These are phyloP conservation scores for Augochlorella aurata DNA, from an alignment of 2,888 invertebrate species.

Conservation along the genomic window DNA sequence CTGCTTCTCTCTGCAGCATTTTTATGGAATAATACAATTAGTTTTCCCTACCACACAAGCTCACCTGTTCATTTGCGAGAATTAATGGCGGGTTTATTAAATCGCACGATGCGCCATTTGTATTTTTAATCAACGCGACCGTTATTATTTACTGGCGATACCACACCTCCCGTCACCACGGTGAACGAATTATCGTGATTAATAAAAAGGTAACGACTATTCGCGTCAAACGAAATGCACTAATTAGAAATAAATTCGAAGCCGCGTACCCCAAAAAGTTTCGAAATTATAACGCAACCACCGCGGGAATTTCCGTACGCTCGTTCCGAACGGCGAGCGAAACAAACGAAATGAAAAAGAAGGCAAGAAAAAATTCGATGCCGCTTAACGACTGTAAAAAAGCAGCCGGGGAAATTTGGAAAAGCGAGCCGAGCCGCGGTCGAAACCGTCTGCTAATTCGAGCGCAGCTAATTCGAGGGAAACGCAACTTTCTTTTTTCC, in stretches of 20 bases:
- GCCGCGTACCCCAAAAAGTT: neutral
- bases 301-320: neutral
- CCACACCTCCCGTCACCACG: neutral
- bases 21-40: neutral
- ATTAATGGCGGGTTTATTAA: conserved; percentile 12
- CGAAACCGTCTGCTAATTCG: neutral
- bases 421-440: neutral
- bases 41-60: neutral
- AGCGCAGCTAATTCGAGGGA: neutral
- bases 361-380: neutral
- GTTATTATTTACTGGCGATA: neutral
- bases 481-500: neutral
- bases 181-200: neutral
- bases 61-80: neutral
- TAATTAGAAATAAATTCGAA: neutral
- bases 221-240: neutral
- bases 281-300: neutral
- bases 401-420: neutral
- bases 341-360: neutral
- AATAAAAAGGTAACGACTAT: neutral
- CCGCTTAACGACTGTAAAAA: neutral
- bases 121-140: conserved; percentile 2
- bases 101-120: neutral
- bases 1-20: too few species aligned
- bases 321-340: neutral